phyloP scores from a whole-genome alignment of 2,113 vertebrate species.

The Nothocercus nigrocapillus region DNA sequence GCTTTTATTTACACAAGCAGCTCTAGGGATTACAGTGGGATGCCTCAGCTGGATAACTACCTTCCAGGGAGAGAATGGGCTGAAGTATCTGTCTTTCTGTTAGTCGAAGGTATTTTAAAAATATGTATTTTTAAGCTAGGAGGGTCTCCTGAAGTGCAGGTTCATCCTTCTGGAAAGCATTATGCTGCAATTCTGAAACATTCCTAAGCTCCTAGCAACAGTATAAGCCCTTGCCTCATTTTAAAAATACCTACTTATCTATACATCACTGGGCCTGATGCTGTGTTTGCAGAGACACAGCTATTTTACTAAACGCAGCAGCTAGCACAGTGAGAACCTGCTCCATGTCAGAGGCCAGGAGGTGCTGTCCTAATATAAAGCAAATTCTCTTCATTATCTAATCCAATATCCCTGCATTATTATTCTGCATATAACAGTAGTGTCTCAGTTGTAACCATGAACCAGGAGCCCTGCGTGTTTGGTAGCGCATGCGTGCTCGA shows the following conservation, averaged over 20 bases:
- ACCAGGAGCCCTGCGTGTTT: neutral
- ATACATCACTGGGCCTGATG: neutral
- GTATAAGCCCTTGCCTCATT: neutral
- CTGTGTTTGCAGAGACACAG: neutral
- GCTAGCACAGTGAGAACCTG: neutral
- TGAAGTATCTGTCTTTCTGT: neutral
- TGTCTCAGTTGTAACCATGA: neutral
- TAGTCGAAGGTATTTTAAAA: neutral
- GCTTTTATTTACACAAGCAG: neutral
- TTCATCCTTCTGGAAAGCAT: neutral
- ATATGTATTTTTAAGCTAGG: neutral
- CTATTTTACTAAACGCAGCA: neutral
- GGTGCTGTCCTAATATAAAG: conserved; percentile 12
- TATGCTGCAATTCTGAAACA: neutral
- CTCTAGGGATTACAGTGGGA: neutral
- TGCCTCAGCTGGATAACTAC: neutral
- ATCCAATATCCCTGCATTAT: conserved; percentile 1
- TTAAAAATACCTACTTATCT: neutral
- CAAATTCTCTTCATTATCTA: conserved; percentile 3
- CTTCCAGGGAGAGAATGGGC: neutral
- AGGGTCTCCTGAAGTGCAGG: neutral
- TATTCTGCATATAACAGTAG: conserved; percentile 14
- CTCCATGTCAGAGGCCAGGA: neutral
- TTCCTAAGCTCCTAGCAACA: neutral
- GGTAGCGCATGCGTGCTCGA: neutral